These are phyloP conservation scores for Passer montanus DNA, from an alignment of 2,113 vertebrate genomes.

Conservation along the genomic window DNA sequence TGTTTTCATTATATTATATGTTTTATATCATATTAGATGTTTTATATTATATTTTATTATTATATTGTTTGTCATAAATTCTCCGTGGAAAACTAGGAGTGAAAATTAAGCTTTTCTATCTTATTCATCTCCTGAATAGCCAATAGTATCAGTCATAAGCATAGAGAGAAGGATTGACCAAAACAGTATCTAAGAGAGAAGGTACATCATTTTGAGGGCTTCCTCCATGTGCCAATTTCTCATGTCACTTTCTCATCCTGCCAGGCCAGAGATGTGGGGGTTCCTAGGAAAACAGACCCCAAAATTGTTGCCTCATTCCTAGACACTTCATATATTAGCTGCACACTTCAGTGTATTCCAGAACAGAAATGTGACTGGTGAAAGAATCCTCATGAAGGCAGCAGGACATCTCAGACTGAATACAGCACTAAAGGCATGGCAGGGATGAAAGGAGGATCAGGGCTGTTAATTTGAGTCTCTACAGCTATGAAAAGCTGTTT, in stretches of 20 bases:
- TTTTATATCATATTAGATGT: too few species aligned
- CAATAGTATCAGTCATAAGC: not conserved
- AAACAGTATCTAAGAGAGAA: not conserved
- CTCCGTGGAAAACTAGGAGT: not conserved
- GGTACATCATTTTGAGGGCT: not conserved
- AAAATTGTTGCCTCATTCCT: not conserved
- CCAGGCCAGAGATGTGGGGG: not conserved
- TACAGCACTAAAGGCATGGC: conserved; percentile 32
- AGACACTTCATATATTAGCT: not conserved
- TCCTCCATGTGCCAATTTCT: not conserved
- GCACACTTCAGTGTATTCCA: not conserved
- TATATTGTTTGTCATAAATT: not conserved
- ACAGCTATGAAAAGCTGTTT: not conserved
- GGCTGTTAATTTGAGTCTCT: not conserved
- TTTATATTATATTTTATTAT: too few species aligned
- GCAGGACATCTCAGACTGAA: conserved; percentile 48
- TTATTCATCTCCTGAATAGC: not conserved
- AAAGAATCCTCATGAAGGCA: conserved; percentile 9
- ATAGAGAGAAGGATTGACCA: not conserved
- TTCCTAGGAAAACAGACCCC: not conserved
- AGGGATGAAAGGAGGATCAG: not conserved
- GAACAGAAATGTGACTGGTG: not conserved
- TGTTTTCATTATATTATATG: not conserved
- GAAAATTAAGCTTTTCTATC: not conserved
- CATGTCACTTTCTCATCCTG: not conserved